These are phyloP conservation scores for Brachionus manjavacas DNA, from an alignment of 1,140 invertebrate genomes.

Conservation along the genomic window DNA sequence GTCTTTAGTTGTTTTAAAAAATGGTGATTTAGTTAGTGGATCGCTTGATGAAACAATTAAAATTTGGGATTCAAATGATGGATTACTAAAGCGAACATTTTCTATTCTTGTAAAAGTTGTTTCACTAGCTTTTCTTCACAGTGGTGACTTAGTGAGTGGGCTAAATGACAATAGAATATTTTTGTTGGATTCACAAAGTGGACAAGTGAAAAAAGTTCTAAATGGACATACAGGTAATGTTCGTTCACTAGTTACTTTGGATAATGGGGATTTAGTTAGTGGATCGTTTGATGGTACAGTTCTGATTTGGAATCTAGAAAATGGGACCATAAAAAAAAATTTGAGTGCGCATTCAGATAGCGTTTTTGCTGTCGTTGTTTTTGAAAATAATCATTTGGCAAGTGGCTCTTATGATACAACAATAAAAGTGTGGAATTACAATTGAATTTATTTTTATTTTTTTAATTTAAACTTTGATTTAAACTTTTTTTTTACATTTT, in stretches of 20 bases:
- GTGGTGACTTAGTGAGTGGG: neutral
- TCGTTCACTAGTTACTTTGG: slow-evolving; percentile 60
- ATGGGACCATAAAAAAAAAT: neutral
- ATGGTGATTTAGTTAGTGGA: neutral
- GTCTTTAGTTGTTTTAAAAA: neutral
- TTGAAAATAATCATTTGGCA: neutral
- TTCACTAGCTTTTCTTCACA: neutral
- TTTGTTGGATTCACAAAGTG: neutral
- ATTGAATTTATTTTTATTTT: too few relatives aligned
- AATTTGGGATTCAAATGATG: neutral
- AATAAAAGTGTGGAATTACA: slow-evolving; percentile 16
- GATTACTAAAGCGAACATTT: neutral
- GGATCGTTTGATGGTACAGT: slow-evolving; percentile 95
- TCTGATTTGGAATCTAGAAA: slow-evolving; percentile 76
- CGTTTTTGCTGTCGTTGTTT: neutral
- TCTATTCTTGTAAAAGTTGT: neutral
- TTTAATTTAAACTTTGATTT: too few relatives aligned
- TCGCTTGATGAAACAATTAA: neutral
- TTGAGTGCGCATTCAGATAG: neutral
- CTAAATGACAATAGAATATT: neutral
- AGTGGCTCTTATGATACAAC: neutral
- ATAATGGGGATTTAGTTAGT: slow-evolving; percentile 89
- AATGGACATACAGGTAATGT: neutral
- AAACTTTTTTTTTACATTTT: too few relatives aligned
- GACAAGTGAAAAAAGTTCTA: neutral